Conservation (phyloP, 37 sponge, comb jelly and placozoan genomes). For the Mnemiopsis leidyi region DNA sequence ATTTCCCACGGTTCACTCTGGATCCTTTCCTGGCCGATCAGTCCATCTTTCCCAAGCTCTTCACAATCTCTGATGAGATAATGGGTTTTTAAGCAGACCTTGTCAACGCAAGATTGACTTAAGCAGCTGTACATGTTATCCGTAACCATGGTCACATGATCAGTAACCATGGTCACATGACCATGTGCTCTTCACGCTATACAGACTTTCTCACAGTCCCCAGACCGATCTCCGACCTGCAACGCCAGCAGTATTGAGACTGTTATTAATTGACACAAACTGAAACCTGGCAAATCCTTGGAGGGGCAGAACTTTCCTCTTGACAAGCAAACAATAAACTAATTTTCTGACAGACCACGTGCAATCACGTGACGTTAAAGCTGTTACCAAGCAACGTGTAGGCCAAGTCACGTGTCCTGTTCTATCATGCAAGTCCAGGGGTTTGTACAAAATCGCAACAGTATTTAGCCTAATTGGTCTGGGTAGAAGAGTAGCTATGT, state of each 20-base stretch:
- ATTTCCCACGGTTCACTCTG: too few relatives aligned
- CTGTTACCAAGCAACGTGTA: background rate
- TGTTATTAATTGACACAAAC: background rate
- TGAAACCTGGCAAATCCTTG: background rate
- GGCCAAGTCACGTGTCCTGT: background rate
- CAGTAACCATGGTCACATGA: too few relatives aligned
- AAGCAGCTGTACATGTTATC: too few relatives aligned
- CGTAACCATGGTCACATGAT: too few relatives aligned
- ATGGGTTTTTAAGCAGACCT: background rate
- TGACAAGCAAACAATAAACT: conserved; percentile 57
- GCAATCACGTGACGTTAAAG: background rate
- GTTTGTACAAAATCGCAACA: conserved; percentile 1
- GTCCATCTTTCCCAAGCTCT: background rate
- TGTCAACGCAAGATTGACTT: background rate
- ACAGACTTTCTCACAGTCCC: background rate
- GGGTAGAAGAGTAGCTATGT: background rate
- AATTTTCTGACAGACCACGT: conserved; percentile 50
- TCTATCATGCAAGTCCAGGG: conserved; percentile 35
- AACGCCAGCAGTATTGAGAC: background rate
- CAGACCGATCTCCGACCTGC: background rate
- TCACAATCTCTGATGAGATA: background rate
- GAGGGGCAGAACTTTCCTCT: background rate
- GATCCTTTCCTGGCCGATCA: too few relatives aligned
- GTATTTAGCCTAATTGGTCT: conserved; percentile 63
- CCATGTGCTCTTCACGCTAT: background rate